Conservation (phyloP, 2,888 invertebrate species). For the Tanypteryx hageni region DNA sequence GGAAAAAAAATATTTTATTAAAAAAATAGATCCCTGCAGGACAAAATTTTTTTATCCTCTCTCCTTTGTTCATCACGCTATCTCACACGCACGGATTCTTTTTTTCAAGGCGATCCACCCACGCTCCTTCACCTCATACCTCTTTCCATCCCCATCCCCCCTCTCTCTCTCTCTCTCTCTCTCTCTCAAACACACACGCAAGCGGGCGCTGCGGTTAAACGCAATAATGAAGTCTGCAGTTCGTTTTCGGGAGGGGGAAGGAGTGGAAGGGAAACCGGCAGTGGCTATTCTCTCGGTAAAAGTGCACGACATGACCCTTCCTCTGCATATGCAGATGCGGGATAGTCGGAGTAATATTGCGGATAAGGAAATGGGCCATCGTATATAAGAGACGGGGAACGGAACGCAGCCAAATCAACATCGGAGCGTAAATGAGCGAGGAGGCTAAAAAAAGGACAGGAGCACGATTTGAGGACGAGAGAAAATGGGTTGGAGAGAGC, state of each 20-base stretch:
- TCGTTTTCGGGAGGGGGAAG: neutral
- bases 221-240: constrained; percentile 48
- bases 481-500: neutral
- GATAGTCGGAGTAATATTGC: neutral
- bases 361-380: neutral
- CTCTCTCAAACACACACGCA: neutral
- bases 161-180: neutral
- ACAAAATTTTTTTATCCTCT: neutral
- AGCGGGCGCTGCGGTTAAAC: neutral
- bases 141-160: neutral
- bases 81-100: constrained; percentile 34
- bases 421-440: neutral
- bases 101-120: neutral
- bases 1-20: too few relatives aligned
- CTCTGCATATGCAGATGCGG: neutral
- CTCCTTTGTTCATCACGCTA: neutral
- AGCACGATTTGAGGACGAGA: neutral
- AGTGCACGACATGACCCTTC: neutral
- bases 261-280: neutral
- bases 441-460: neutral
- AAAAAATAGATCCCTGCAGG: neutral
- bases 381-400: neutral
- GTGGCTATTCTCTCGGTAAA: neutral
- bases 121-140: neutral
- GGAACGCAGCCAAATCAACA: neutral